Base-by-base conservation (phyloP, 2,113 vertebrate genomes). In the Cepphus grylle region DNA sequence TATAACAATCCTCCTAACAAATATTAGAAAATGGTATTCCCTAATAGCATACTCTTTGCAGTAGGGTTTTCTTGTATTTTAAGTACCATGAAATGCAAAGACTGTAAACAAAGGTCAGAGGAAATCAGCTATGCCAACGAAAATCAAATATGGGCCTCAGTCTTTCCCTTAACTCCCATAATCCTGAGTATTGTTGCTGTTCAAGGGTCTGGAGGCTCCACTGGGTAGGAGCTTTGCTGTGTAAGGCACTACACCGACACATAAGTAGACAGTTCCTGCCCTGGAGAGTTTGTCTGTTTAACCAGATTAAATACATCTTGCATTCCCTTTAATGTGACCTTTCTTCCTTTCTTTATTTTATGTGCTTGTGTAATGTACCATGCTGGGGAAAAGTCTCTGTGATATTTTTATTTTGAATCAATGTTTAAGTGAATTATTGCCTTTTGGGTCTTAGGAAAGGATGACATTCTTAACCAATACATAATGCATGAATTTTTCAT, bases 331-430 rank as follows among this genome's bases (percentile, higher is more conserved):
- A 77, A 62, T 17, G 59, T 85, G 82, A 86, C 70, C 61, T 96
- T 95, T 97, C 63, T 97, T 88, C 34, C 53, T 58, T 74, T 79
- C 38, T 94, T 87, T 55, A 58, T 86, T 93, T 92, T 45, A 82
- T 10, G 13, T 69, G 36, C 65, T 58, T 72, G 22, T 80, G 22
- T 91, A 87, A 94, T 73, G 18, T 86, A 78, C 22, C 56, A 83
- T 67, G 38, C 72, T 40, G 23, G 32, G 29, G 71, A 86, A 22
- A 91, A 81, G 30, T 40, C 11, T 85, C 47, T 81, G 71, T 76
- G 36, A 90, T 86, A 81, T 82, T 96, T 96, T 83, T 90, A 69
- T 92, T 93, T 93, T 88, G 65, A 89, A 93, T 86, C 85, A 77
- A 80, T 86, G 34, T 87, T 86, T 73, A 70, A 36, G 65, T 50